Evolutionary conservation across 2,888 invertebrate species (phyloP).

Genomic region (Siphlonurus alternatus): DNA sequence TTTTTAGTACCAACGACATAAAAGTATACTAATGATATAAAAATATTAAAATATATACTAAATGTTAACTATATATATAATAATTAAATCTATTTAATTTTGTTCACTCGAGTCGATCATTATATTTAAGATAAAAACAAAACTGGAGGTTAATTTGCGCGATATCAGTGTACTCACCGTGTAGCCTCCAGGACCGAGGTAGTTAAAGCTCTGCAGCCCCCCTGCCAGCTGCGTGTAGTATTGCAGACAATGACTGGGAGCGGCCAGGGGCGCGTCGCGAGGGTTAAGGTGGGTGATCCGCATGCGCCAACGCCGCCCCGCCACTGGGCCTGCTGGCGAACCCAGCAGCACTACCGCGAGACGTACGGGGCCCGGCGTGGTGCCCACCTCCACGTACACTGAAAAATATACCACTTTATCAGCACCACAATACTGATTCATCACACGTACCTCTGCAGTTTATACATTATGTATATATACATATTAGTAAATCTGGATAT

Average conservation of each 20-base stretch:
- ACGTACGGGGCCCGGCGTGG: conserved; percentile 30
- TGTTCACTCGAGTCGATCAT: too few relatives aligned
- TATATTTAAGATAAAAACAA: too few relatives aligned
- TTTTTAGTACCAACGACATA: too few relatives aligned
- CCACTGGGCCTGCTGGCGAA: conserved; percentile 13
- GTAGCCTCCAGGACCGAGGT: conserved; percentile 32
- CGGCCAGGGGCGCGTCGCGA: conserved; percentile 21
- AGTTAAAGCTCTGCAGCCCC: conserved; percentile 52
- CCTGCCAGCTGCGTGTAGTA: conserved; percentile 42
- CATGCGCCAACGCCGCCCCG: conserved; percentile 7
- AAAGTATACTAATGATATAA: too few relatives aligned
- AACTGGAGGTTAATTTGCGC: too few relatives aligned
- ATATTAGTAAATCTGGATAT: not conserved
- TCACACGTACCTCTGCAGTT: too few relatives aligned
- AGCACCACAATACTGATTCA: too few relatives aligned
- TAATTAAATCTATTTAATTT: too few relatives aligned
- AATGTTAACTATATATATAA: too few relatives aligned
- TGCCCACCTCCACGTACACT: conserved; percentile 54
- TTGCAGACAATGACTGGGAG: conserved; percentile 47
- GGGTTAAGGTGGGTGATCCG: conserved; percentile 31
- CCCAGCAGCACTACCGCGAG: not conserved
- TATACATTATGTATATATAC: not conserved
- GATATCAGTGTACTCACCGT: too few relatives aligned
- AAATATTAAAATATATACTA: too few relatives aligned
- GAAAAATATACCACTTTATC: too few relatives aligned